phyloP scores from a whole-genome alignment of 2,797 vertebrate species.

The Schizopygopsis pylzovi region DNA sequence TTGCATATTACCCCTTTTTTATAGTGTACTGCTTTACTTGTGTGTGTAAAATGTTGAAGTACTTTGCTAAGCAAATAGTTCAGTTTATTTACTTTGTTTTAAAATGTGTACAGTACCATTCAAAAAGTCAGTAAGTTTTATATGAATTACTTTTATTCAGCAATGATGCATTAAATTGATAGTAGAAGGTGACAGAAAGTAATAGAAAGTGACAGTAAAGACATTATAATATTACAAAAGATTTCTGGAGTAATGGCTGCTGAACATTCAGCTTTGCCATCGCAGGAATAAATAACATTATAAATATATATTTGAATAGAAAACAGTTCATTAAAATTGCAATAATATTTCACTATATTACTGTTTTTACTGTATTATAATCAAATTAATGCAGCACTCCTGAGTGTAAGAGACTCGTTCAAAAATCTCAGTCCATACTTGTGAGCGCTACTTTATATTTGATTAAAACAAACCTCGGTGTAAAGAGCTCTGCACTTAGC shows the following conservation, averaged over 20 bases:
- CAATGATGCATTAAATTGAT: not conserved
- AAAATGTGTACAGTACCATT: not conserved
- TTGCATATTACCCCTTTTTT: not conserved
- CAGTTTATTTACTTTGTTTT: not conserved
- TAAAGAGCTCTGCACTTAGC: slow-evolving; percentile 6
- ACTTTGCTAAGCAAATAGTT: not conserved
- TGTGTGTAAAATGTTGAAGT: not conserved
- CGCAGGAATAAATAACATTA: not conserved
- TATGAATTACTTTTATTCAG: not conserved
- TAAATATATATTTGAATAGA: not conserved
- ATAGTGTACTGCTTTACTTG: not conserved
- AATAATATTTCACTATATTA: not conserved
- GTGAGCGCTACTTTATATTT: slow-evolving; percentile 6
- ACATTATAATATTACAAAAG: not conserved
- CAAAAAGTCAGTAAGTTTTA: not conserved
- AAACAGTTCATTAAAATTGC: not conserved
- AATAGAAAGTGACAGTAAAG: not conserved
- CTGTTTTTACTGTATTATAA: not conserved
- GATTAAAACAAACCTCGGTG: not conserved
- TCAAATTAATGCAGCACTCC: not conserved
- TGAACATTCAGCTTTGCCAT: too few relatives aligned
- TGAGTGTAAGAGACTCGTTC: not conserved
- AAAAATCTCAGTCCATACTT: not conserved
- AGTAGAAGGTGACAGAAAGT: not conserved
- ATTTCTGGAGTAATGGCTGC: not conserved